Conservation (phyloP, 2,888 invertebrate species). For the Hofmannophila pseudospretella region DNA sequence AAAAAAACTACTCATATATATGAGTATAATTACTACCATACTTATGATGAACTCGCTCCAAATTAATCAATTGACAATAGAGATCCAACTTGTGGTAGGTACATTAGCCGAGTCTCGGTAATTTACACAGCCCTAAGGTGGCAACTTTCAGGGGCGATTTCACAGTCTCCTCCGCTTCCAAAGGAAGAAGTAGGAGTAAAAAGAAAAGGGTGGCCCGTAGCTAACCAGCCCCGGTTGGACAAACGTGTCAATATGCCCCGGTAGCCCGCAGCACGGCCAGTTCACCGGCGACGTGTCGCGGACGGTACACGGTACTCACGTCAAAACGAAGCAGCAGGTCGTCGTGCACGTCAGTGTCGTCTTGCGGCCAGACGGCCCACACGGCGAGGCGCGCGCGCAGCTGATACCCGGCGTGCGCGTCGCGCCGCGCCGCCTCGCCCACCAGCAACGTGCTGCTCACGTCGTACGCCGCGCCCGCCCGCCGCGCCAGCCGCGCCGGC, state of each 20-base stretch:
- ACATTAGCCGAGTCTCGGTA: too few relatives aligned
- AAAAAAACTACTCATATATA: too few relatives aligned
- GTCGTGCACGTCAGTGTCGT: too few relatives aligned
- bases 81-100: too few relatives aligned
- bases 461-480: not conserved
- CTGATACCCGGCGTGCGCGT: conserved; percentile 2
- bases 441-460: conserved; percentile 1
- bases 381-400: not conserved
- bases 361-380: not conserved
- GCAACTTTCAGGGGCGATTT: not conserved
- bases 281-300: not conserved
- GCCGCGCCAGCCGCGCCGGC: too few relatives aligned
- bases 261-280: not conserved
- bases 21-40: too few relatives aligned
- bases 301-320: not conserved
- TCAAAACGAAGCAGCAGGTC: conserved; percentile 6
- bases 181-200: too few relatives aligned
- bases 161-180: too few relatives aligned
- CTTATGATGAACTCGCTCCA: too few relatives aligned
- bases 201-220: not conserved
- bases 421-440: conserved; percentile 1
- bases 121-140: not conserved
- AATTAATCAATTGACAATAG: too few relatives aligned
- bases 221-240: too few relatives aligned
- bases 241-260: not conserved